phyloP scores from a whole-genome alignment of 2,797 vertebrate genomes.

The Amblyopsis hoosieri region DNA sequence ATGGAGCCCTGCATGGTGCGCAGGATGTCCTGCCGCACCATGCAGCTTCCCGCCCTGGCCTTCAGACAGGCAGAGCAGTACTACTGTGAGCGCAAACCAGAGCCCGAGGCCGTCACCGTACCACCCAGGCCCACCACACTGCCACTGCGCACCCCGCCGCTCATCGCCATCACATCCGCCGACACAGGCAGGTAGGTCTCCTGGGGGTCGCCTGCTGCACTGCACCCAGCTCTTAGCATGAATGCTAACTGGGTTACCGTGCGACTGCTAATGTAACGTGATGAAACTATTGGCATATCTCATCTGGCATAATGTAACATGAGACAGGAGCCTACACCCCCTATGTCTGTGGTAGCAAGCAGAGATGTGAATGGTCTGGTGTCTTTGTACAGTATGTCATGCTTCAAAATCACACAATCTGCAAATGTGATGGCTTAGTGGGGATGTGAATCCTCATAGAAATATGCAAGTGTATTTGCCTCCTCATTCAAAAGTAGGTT shows the following conservation, averaged over 20 bases:
- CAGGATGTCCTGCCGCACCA: slow-evolving; percentile 85
- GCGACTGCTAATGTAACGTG: too few species aligned
- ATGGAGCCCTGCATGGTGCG: slow-evolving; percentile 89
- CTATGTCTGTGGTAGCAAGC: too few species aligned
- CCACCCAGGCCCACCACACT: slow-evolving; percentile 88
- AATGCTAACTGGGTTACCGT: too few species aligned
- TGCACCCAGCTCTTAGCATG: not conserved
- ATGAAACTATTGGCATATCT: too few species aligned
- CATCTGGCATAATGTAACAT: too few species aligned
- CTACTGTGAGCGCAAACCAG: slow-evolving; percentile 85
- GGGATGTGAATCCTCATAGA: too few species aligned
- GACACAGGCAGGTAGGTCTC: slow-evolving; percentile 86
- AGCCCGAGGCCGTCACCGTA: slow-evolving; percentile 77
- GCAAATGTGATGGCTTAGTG: not conserved
- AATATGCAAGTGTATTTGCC: not conserved
- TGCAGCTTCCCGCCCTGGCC: slow-evolving; percentile 91
- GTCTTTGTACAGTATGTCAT: too few species aligned
- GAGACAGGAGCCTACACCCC: too few species aligned
- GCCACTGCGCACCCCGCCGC: slow-evolving; percentile 85
- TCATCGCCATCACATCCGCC: slow-evolving; percentile 93
- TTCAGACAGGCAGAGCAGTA: slow-evolving; percentile 91
- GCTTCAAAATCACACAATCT: too few species aligned
- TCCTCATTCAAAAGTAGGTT: slow-evolving; percentile 8
- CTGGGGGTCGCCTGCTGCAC: not conserved
- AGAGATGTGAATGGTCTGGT: too few species aligned